A percentile compares a stretch with the other conserved stretches of the same genome.
Conservation (phyloP, 2,113 vertebrate species). For the Irena cyanogastra region DNA sequence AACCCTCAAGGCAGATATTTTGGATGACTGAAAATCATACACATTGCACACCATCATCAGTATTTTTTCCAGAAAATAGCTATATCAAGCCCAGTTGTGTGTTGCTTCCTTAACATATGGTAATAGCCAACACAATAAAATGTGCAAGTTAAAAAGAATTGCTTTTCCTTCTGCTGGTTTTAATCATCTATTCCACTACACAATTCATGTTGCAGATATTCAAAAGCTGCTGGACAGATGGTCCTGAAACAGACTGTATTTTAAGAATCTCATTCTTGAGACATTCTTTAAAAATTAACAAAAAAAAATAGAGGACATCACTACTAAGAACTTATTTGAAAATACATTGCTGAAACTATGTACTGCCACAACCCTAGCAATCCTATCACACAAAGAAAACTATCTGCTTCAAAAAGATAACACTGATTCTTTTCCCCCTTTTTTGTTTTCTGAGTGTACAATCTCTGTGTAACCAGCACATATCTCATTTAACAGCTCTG, state of each 20-base stretch:
- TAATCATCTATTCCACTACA: neutral
- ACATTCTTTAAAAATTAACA: neutral
- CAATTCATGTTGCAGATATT: neutral
- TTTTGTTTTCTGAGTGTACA: neutral
- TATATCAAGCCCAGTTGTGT: neutral
- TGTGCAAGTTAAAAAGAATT: neutral
- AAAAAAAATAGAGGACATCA: neutral
- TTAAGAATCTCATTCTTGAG: neutral
- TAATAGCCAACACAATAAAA: neutral
- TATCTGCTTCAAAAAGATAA: neutral
- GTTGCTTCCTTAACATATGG: neutral
- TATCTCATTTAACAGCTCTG: neutral
- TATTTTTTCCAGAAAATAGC: neutral
- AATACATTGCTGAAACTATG: neutral
- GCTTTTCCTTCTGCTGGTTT: neutral
- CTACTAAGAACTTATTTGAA: neutral
- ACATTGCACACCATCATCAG: neutral
- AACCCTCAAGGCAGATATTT: neutral
- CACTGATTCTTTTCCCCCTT: fast-evolving
- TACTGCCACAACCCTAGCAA: neutral
- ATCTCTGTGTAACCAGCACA: neutral
- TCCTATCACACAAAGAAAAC: neutral
- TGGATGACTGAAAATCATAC: neutral
- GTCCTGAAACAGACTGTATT: neutral
- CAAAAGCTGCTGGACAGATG: neutral